phyloP scores from a whole-genome alignment of 2,113 vertebrate genomes.

The Chelonoidis abingdonii region DNA sequence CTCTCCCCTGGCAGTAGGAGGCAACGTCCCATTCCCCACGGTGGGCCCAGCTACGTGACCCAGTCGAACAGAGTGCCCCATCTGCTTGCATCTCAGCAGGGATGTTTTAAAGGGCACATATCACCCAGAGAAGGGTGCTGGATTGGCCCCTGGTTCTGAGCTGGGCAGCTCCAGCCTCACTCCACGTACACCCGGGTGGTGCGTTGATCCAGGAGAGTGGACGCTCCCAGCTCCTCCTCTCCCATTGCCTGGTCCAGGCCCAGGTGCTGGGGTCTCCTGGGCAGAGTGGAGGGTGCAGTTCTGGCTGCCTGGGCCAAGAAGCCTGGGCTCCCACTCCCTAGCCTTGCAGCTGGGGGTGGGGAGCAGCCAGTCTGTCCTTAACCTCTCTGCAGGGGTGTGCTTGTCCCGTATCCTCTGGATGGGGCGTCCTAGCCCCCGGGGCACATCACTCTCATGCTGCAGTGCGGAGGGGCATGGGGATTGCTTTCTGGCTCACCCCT shows the following conservation, averaged over 20 bases:
- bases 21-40: background rate
- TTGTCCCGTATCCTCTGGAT: background rate
- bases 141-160: too few species aligned
- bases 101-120: background rate
- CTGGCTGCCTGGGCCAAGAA: background rate
- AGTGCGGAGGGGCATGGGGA: background rate
- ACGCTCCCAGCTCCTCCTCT: background rate
- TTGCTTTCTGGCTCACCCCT: background rate
- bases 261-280: background rate
- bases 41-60: background rate
- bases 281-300: background rate
- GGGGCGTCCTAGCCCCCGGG: too few species aligned
- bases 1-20: background rate
- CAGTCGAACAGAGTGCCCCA: too few species aligned
- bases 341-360: background rate
- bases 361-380: background rate
- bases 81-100: background rate
- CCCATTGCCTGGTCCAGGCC: background rate
- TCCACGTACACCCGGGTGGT: too few species aligned
- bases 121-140: background rate
- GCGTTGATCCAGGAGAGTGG: background rate
- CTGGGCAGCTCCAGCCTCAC: too few species aligned
- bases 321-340: background rate
- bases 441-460: background rate
- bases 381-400: too few species aligned